Evolutionary conservation across 2,888 invertebrate species (phyloP), one percentile per base, ranked within the genome.

Genomic region (Eupithecia centaureata): DNA sequence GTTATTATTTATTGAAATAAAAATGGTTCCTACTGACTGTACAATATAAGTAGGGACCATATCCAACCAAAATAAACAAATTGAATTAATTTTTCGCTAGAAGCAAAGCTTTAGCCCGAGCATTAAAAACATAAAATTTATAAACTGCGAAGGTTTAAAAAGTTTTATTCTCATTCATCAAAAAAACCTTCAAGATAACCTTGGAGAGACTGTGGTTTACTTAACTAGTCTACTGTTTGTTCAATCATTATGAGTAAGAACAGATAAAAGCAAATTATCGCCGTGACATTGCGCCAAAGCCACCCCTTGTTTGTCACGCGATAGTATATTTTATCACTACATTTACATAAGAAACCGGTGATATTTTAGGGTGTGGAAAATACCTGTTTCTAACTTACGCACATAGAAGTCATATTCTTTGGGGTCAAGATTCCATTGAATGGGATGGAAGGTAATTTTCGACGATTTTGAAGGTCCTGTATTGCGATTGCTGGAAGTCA

Each of bases 241-340:
- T 47, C 3, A 47, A 30, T 61, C 25, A 35, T 61, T 33, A 61
- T 52, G 22, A 62, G 27, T 62, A 33, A 52, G 7, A 56, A 28
- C 30, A 30, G 28, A 42, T 38, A 27, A 38, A 56, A 25, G 15
- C 18, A 25, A 69, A 76, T 74, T 75, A 63, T 64, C 67, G 38
- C 75, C 78, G 33, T 78, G 81, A 78, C 77, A 78, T 78, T 82
- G 65, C 63, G 72, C 61, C 56, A 75, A 65, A 65, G 68, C 58
- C 69, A 67, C 77, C 74, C 73, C 68, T 42, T 73, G 67, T 52
- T 69, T 68, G 80, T 78, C 82, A 82, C 82, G 80, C 80, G 76
- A 82, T 74, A 62, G 67, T 73, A 71, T 72, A 63, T 61, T 64
- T 27, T n/a, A 30, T 12, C 30, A 64, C 38, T 3, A 27, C 12